These are phyloP conservation scores for Penaeus vannamei DNA, from an alignment of 1,140 invertebrate genomes.

Conservation along the genomic window DNA sequence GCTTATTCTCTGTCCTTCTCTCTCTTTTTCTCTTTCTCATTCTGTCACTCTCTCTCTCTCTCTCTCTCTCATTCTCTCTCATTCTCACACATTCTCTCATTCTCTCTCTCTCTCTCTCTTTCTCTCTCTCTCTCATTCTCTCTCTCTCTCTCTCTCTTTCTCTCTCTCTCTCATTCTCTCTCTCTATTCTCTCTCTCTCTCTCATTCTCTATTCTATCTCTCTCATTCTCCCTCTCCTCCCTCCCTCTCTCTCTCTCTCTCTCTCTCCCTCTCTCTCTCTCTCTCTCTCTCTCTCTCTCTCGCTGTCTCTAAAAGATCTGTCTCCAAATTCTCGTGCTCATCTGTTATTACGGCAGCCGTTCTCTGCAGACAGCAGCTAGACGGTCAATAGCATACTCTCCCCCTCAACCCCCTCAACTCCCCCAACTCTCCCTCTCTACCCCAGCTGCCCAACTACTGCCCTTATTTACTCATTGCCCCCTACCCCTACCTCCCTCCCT, in stretches of 20 bases:
- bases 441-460: no score
- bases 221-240: background rate
- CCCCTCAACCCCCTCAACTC: no score
- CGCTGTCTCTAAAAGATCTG: background rate
- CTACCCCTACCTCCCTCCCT: background rate
- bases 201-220: background rate
- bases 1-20: background rate
- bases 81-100: no score
- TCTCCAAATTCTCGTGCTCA: no score
- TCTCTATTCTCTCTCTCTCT: background rate
- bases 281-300: background rate
- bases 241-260: background rate
- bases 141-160: background rate
- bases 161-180: slow-evolving; percentile 5
- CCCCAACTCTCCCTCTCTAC: no score
- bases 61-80: slow-evolving; percentile 5
- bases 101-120: background rate
- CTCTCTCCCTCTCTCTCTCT: background rate
- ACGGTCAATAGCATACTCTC: no score
- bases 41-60: background rate
- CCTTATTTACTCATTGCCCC: no score
- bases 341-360: no score
- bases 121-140: no score
- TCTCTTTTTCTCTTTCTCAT: background rate
- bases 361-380: no score